A percentile compares a stretch with the other conserved stretches of the same genome.
Conservation (phyloP, 2,797 vertebrate genomes). For the Sebastes kiyomatsui region DNA sequence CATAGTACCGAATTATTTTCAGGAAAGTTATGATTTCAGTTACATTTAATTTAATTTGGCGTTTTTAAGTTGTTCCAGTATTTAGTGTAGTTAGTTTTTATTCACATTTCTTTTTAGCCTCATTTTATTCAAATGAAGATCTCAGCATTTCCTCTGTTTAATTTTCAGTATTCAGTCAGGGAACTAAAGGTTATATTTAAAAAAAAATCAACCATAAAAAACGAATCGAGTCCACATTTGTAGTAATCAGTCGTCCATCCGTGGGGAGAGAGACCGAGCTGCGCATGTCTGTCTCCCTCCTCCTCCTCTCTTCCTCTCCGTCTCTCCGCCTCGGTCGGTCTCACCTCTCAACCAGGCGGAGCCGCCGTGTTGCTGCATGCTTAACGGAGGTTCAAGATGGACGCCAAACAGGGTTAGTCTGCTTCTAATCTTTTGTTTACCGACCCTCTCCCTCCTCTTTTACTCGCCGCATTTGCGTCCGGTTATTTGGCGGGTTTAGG, state of each 20-base stretch:
- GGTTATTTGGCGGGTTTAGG: neutral
- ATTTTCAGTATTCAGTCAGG: neutral
- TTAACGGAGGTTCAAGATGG: slow-evolving; percentile 86
- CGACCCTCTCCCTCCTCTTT: neutral
- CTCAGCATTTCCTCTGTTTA: neutral
- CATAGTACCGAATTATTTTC: neutral
- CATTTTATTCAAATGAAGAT: neutral
- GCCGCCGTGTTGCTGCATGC: slow-evolving; percentile 67
- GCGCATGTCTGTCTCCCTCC: slow-evolving; percentile 48
- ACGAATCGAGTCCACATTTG: neutral
- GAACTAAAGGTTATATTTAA: neutral
- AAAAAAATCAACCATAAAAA: neutral
- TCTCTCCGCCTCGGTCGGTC: neutral
- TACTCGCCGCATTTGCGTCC: neutral
- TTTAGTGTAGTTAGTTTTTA: neutral
- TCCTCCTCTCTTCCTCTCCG: neutral
- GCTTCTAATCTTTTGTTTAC: slow-evolving; percentile 47
- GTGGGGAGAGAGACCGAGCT: neutral
- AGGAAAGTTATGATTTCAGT: neutral
- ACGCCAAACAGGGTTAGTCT: slow-evolving; percentile 90
- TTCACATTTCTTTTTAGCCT: neutral
- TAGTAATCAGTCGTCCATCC: neutral
- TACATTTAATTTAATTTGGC: neutral
- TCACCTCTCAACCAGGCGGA: slow-evolving; percentile 38
- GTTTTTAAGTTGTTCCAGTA: neutral